These are phyloP conservation scores for Podilymbus podiceps DNA, from an alignment of 2,113 vertebrate genomes.

Conservation along the genomic window DNA sequence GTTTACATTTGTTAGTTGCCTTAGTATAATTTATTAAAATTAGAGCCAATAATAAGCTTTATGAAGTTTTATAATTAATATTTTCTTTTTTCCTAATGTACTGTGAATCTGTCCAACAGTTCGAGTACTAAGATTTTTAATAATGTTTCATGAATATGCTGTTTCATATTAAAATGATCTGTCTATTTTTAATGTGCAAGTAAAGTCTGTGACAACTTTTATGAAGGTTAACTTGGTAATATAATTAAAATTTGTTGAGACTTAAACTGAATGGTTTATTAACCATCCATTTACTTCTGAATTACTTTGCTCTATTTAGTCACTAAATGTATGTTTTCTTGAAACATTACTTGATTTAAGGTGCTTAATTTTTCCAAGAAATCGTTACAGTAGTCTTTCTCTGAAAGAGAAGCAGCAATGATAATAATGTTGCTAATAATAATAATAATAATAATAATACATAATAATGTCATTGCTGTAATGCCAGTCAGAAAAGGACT, in stretches of 20 bases:
- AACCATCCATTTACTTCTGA: not conserved
- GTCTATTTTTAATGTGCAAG: not conserved
- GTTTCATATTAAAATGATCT: not conserved
- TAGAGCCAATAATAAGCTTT: not conserved
- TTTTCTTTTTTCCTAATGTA: not conserved
- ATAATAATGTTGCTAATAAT: not conserved
- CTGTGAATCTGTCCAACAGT: not conserved
- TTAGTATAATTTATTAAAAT: not conserved
- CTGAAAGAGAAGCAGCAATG: not conserved
- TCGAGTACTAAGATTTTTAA: not conserved
- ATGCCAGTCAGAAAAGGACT: no score
- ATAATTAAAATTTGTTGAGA: not conserved
- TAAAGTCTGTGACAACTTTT: not conserved
- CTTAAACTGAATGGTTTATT: not conserved
- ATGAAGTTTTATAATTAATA: not conserved
- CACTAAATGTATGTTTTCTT: not conserved
- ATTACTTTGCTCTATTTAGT: not conserved
- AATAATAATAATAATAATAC: no score
- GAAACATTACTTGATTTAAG: not conserved
- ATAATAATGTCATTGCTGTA: no score
- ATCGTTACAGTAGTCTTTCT: not conserved
- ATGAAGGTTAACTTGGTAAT: not conserved
- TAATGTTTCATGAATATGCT: not conserved
- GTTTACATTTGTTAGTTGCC: not conserved
- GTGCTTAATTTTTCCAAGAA: not conserved